These are phyloP conservation scores for Drosophila macrospina DNA, from an alignment of 2,888 invertebrate species.

Conservation along the genomic window DNA sequence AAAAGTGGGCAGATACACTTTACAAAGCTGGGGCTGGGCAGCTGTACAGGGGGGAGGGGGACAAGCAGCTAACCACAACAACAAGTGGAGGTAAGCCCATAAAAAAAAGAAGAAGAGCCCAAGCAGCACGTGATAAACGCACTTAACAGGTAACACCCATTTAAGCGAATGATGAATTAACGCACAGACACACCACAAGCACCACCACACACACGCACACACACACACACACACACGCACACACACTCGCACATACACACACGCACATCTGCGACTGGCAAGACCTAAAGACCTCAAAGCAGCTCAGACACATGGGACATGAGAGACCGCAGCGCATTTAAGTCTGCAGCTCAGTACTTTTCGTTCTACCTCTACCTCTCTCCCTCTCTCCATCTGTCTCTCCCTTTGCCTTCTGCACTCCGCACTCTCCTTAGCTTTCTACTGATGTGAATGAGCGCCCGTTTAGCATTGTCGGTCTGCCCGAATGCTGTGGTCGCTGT, in stretches of 20 bases:
- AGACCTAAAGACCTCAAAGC: constrained; percentile 4
- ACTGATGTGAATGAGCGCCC: constrained; percentile 63
- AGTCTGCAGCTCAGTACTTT: background rate
- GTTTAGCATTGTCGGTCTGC: constrained; percentile 61
- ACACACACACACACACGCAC: constrained; percentile 16
- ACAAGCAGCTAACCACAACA: constrained; percentile 13
- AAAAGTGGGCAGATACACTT: constrained; percentile 30
- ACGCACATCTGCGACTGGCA: background rate
- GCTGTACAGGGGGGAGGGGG: background rate
- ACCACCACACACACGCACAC: constrained; percentile 7
- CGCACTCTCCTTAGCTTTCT: background rate
- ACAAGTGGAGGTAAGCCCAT: constrained; percentile 44
- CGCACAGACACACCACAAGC: constrained; percentile 31
- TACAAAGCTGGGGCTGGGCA: background rate
- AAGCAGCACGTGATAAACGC: constrained; percentile 81
- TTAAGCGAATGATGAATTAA: constrained; percentile 75
- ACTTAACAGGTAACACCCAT: constrained; percentile 83
- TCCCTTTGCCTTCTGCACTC: background rate
- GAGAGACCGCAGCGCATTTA: constrained; percentile 20
- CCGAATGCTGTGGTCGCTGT: constrained; percentile 15
- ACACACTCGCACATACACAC: constrained; percentile 12
- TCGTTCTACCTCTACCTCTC: too few species aligned
- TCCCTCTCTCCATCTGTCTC: too few species aligned
- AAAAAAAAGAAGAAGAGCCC: constrained; percentile 47
- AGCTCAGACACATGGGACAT: constrained; percentile 11